These are phyloP conservation scores for Helicoverpa armigera DNA, from an alignment of 1,140 invertebrate species.

Conservation along the genomic window DNA sequence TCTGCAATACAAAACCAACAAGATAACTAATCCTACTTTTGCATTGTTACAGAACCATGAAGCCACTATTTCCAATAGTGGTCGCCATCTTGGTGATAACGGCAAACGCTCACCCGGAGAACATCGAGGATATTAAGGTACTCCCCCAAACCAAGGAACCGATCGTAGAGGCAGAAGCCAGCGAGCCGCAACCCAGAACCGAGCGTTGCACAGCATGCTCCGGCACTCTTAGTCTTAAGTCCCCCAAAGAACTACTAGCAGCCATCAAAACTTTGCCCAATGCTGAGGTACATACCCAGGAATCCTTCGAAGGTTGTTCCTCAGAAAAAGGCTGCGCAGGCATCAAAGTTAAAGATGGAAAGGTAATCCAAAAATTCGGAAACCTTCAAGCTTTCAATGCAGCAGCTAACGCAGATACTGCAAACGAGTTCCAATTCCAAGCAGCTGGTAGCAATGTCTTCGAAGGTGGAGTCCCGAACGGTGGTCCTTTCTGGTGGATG, in stretches of 20 bases:
- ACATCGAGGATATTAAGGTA: conserved; percentile 74
- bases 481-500: conserved; percentile 87
- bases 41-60: conserved; percentile 82
- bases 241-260: conserved; percentile 69
- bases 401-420: conserved; percentile 68
- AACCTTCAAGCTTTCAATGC: conserved; percentile 76
- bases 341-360: conserved; percentile 81
- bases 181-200: conserved; percentile 66
- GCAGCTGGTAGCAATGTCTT: conserved; percentile 68
- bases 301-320: conserved; percentile 81
- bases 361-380: conserved; percentile 78
- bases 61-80: conserved; percentile 79
- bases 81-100: conserved; percentile 73
- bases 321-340: conserved; percentile 82
- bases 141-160: conserved; percentile 70
- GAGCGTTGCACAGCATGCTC: conserved; percentile 75
- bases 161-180: conserved; percentile 69
- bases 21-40: conserved; percentile 50
- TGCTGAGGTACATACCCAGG: conserved; percentile 79
- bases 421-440: conserved; percentile 80
- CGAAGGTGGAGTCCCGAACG: conserved; percentile 60
- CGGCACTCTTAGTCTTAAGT: conserved; percentile 62
- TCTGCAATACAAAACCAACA: neutral
- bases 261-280: conserved; percentile 69
- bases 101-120: conserved; percentile 71